phyloP scores from a whole-genome alignment of 2,797 vertebrate species.

The Monodelphis domestica region DNA sequence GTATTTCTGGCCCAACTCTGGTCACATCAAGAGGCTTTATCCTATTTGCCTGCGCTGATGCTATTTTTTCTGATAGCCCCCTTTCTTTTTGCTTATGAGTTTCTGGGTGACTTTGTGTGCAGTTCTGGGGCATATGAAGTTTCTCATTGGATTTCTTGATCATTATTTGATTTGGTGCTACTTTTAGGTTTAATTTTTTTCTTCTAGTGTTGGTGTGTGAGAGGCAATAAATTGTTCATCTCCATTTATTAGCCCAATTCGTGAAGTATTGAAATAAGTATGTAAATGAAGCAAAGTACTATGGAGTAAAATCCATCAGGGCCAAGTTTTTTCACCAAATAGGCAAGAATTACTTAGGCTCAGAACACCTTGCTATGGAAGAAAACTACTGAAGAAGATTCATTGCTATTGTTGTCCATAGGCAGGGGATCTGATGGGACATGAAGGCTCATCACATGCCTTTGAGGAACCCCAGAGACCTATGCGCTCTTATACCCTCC shows the following conservation, averaged over 20 bases:
- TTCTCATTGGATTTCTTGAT: neutral
- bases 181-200: neutral
- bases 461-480: neutral
- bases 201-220: neutral
- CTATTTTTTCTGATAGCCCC: neutral
- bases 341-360: neutral
- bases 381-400: neutral
- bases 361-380: neutral
- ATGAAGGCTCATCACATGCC: neutral
- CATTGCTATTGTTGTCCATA: neutral
- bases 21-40: neutral
- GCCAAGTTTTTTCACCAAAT: neutral
- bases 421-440: neutral
- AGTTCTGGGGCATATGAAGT: neutral
- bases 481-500: neutral
- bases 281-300: neutral
- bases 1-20: neutral
- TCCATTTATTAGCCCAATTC: neutral
- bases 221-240: neutral
- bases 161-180: neutral
- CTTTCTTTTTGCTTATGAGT: neutral
- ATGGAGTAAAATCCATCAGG: neutral
- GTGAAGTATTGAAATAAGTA: neutral
- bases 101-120: neutral
- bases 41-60: neutral